A percentile compares a stretch with the other conserved stretches of the same genome.
These are phyloP conservation scores for Leptobrachium leishanense DNA, from an alignment of 2,113 vertebrate genomes.

Conservation along the genomic window DNA sequence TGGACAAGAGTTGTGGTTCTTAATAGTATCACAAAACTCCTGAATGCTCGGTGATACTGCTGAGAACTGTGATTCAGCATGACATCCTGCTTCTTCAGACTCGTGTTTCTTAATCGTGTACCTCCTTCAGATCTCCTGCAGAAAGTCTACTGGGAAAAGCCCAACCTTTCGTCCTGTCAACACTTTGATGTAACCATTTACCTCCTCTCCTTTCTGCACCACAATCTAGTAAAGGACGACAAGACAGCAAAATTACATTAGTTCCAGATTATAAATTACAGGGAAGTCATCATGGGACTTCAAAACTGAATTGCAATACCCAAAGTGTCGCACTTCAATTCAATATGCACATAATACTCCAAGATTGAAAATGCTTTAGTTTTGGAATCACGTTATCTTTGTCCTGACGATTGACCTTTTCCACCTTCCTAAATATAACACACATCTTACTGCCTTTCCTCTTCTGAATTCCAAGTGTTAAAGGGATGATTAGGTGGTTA, in stretches of 20 bases:
- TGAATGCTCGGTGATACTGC: not conserved
- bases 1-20: not conserved
- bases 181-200: constrained; percentile 91
- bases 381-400: too few species aligned
- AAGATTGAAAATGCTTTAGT: too few species aligned
- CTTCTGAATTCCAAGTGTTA: not conserved
- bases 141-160: constrained; percentile 87
- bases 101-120: not conserved
- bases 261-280: too few species aligned
- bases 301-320: too few species aligned
- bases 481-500: too few species aligned
- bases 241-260: not conserved
- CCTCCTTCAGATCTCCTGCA: constrained; percentile 80
- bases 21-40: not conserved
- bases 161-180: constrained; percentile 94
- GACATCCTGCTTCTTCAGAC: not conserved
- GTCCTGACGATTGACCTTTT: too few species aligned
- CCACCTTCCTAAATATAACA: too few species aligned
- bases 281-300: too few species aligned
- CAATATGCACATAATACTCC: too few species aligned
- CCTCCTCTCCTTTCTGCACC: constrained; percentile 94
- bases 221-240: constrained; percentile 74
- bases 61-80: constrained; percentile 2
- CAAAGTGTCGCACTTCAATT: too few species aligned
- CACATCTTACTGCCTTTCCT: too few species aligned